Evolutionary conservation across 1,140 invertebrate species (phyloP).

Genomic region (Acromyrmex echinatior): DNA sequence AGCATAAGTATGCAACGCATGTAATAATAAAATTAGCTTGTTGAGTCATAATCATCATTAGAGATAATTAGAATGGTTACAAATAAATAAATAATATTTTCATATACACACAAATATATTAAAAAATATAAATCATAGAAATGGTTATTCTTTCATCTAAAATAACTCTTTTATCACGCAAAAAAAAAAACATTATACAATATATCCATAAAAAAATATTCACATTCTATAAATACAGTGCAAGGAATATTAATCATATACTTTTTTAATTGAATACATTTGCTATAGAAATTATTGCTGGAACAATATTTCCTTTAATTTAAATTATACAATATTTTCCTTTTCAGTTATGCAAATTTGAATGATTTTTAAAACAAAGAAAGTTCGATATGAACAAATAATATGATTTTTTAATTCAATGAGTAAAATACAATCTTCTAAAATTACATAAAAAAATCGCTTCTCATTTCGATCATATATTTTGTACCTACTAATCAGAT

Average conservation of each 20-base stretch:
- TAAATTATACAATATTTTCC: neutral
- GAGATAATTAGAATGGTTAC: neutral
- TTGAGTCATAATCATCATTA: constrained; percentile 2
- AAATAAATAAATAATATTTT: neutral
- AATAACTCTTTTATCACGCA: neutral
- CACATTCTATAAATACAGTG: neutral
- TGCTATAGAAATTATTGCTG: constrained; percentile 4
- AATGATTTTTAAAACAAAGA: neutral
- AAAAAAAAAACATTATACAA: neutral
- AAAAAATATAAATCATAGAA: neutral
- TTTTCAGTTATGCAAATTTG: constrained; percentile 5
- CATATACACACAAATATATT: neutral
- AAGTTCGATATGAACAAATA: too few species aligned
- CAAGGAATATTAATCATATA: neutral
- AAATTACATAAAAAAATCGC: neutral
- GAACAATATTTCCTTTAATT: neutral
- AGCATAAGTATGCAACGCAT: constrained; percentile 38
- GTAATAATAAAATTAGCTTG: constrained; percentile 44
- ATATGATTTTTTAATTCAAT: neutral
- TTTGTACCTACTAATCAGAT: neutral
- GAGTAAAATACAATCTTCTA: neutral
- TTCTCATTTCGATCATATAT: neutral
- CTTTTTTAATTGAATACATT: neutral
- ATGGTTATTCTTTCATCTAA: neutral
- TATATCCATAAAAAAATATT: constrained; percentile 3